Conservation (phyloP, 2,797 vertebrate genomes). For the Limnodromus scolopaceus region DNA sequence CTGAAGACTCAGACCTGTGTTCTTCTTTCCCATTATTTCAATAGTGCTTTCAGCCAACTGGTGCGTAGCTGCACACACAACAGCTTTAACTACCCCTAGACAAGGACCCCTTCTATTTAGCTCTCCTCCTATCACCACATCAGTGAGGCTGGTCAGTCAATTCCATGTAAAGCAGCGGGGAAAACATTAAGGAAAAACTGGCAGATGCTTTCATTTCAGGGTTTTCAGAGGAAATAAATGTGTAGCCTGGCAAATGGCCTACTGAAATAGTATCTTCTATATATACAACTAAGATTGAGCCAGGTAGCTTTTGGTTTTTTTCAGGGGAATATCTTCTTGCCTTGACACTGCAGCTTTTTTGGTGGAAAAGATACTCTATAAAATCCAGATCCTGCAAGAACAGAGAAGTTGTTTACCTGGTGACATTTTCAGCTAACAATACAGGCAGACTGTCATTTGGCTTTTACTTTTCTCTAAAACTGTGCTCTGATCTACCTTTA, state of each 20-base stretch:
- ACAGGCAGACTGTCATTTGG: neutral
- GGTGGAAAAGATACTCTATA: neutral
- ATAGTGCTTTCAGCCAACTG: neutral
- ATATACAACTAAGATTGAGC: neutral
- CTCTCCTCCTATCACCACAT: neutral
- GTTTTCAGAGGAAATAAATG: neutral
- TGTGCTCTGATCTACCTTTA: neutral
- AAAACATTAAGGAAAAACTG: neutral
- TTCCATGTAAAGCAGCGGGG: neutral
- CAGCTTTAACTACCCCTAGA: neutral
- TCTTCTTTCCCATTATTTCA: neutral
- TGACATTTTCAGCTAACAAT: neutral
- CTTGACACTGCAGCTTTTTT: neutral
- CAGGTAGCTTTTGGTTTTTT: neutral
- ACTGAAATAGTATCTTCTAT: neutral
- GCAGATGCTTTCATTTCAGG: neutral
- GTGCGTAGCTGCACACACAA: neutral
- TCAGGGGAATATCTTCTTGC: neutral
- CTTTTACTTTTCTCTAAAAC: neutral
- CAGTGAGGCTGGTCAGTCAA: neutral
- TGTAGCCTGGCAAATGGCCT: neutral
- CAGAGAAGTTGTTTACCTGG: neutral
- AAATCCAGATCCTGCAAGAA: neutral
- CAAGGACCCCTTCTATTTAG: neutral
- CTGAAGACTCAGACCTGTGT: neutral